Base-by-base conservation (phyloP, 1,140 invertebrate species). In the Gonatopus flavifemur region DNA sequence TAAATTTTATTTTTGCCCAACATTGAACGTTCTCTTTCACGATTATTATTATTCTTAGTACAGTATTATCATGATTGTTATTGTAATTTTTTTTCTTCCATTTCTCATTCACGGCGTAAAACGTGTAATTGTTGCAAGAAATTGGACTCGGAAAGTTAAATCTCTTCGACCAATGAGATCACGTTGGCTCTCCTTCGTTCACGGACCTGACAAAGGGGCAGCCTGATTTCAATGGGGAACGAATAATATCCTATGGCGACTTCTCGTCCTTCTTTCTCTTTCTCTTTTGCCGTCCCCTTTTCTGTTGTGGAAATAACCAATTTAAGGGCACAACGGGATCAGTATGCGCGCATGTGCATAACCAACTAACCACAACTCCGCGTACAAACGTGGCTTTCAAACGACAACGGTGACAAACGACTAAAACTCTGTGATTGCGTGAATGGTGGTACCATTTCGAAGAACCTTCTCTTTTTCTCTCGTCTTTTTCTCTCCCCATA, bases 291-390 rank as follows among this genome's bases (percentile, higher is more conserved):
- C n/a, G 13, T 30, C 13, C 20, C 13, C 25, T 12, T 10, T 4
- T 9, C 22, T 13, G 20, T 28, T 30, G 25, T 35, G 54, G 41
- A 59, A 59, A 53, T 53, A 49, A 33, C 41, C 54, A 59, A 57
- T 59, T 57, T 57, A 42, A 57, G 42, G 57, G 45, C 42, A 43
- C 49, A 57, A 57, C 54, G 53, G 49, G 40, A 59, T 44, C 42
- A 15, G 25, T 44, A 19, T 46, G 49, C 49, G 39, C 35, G 31
- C 49, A 24, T 19, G 42, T 20, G 24, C 30, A n/a, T n/a, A n/a
- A n/a, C n/a, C n/a, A n/a, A 21, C 31, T 50, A 22, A 41, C 33
- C 43, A 10, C 53, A 40, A 46, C 15, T 33, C 48, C 45, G 52
- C 52, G 44, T 49, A 48, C 46, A 54, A 53, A 62, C 44, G 54